These are phyloP conservation scores for Numenius arquata DNA, from an alignment of 2,113 vertebrate species.

Conservation along the genomic window DNA sequence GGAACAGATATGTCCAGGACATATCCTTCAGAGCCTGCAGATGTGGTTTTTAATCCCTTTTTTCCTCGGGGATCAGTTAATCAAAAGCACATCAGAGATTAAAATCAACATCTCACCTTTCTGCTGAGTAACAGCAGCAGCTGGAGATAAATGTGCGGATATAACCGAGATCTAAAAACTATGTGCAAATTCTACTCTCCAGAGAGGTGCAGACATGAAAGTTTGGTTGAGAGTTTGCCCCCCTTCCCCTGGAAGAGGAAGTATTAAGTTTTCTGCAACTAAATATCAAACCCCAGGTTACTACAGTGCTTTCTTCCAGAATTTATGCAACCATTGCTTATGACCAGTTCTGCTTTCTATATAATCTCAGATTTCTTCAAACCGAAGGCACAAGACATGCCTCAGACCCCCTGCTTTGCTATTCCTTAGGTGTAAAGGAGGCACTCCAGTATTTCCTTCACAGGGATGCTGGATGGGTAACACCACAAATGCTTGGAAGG, in stretches of 20 bases:
- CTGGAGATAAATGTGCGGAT: constrained; percentile 10
- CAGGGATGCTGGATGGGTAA: not conserved
- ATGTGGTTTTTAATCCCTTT: not conserved
- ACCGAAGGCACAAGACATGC: not conserved
- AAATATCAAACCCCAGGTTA: not conserved
- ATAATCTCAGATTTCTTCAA: not conserved
- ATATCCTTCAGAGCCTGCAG: not conserved
- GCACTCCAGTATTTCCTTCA: not conserved
- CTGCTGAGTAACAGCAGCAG: not conserved
- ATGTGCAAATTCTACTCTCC: not conserved
- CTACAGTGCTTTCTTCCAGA: not conserved
- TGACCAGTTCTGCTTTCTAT: not conserved
- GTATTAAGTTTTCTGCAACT: not conserved
- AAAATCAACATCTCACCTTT: constrained; percentile 8
- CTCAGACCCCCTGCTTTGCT: not conserved
- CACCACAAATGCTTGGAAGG: not conserved
- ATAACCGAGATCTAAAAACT: not conserved
- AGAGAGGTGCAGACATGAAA: not conserved
- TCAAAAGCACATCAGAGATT: not conserved
- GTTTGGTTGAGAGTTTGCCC: not conserved
- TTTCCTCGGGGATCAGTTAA: not conserved
- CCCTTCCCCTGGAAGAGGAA: not conserved
- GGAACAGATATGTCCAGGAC: not conserved
- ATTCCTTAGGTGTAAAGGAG: not conserved
- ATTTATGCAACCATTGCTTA: not conserved